phyloP scores from a whole-genome alignment of 2,888 invertebrate species.

The Himalopsyche japonica region DNA sequence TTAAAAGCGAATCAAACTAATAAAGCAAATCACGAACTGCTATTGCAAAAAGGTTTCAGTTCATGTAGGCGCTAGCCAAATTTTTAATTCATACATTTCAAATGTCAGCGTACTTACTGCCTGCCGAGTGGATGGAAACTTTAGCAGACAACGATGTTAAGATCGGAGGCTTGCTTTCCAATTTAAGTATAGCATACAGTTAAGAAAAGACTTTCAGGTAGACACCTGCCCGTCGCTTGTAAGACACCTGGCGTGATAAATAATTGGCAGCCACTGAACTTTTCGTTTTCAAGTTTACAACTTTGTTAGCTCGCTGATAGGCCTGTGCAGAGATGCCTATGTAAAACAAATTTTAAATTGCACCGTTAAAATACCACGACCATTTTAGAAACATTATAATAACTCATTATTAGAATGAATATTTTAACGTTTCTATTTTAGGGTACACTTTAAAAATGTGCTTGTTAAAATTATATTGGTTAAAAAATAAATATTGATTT shows the following conservation, averaged over 20 bases:
- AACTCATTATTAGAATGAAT: too few relatives aligned
- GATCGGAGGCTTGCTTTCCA: neutral
- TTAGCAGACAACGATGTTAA: neutral
- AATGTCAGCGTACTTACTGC: neutral
- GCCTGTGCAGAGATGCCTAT: neutral
- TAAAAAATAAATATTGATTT: too few relatives aligned
- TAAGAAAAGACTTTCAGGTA: neutral
- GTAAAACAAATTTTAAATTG: too few relatives aligned
- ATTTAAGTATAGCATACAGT: neutral
- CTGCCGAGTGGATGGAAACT: neutral
- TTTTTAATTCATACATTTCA: slow-evolving; percentile 13
- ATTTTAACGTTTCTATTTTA: too few relatives aligned
- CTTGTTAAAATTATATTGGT: too few relatives aligned
- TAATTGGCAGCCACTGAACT: slow-evolving; percentile 33
- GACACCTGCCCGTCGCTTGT: slow-evolving; percentile 7
- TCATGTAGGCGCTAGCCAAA: neutral
- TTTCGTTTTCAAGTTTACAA: slow-evolving; percentile 32
- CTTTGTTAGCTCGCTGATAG: slow-evolving; percentile 14
- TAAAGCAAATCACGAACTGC: neutral
- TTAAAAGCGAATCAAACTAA: too few relatives aligned
- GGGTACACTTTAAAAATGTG: too few relatives aligned
- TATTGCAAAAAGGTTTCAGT: neutral
- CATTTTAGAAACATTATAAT: too few relatives aligned
- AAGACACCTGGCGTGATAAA: slow-evolving; percentile 28
- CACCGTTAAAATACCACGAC: too few relatives aligned